phyloP scores from a whole-genome alignment of 2,888 invertebrate species.

The Spodoptera littoralis region DNA sequence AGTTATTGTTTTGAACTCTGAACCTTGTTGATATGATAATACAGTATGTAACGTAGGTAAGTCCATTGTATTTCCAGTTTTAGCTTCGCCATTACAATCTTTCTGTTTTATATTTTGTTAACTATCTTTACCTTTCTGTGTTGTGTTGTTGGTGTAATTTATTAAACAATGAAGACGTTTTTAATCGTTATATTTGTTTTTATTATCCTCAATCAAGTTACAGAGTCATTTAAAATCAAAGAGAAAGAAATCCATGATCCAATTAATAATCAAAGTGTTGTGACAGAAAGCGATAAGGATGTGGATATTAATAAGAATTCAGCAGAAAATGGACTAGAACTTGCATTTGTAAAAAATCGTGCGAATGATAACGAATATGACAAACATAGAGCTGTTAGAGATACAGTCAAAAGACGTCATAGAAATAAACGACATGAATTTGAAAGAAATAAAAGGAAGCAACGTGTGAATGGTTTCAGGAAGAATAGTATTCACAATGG shows the following conservation, averaged over 20 bases:
- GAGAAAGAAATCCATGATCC: not conserved
- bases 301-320: not conserved
- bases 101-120: not conserved
- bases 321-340: too few relatives aligned
- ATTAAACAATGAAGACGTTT: slow-evolving; percentile 6
- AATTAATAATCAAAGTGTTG: not conserved
- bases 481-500: not conserved
- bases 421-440: not conserved
- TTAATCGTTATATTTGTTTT: slow-evolving; percentile 9
- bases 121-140: too few relatives aligned
- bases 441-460: not conserved
- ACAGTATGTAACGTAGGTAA: not conserved
- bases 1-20: slow-evolving; percentile 27
- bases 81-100: not conserved
- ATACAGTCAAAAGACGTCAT: not conserved
- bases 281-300: not conserved
- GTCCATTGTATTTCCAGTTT: slow-evolving; percentile 2
- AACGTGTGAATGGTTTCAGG: not conserved
- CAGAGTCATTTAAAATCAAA: slow-evolving; percentile 1
- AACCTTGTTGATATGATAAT: slow-evolving; percentile 21
- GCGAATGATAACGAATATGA: not conserved
- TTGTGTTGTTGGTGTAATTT: not conserved
- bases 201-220: not conserved
- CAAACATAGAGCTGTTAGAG: not conserved
- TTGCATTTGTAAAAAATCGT: not conserved